phyloP scores from a whole-genome alignment of 2,797 vertebrate genomes.

The Trichosurus vulpecula region DNA sequence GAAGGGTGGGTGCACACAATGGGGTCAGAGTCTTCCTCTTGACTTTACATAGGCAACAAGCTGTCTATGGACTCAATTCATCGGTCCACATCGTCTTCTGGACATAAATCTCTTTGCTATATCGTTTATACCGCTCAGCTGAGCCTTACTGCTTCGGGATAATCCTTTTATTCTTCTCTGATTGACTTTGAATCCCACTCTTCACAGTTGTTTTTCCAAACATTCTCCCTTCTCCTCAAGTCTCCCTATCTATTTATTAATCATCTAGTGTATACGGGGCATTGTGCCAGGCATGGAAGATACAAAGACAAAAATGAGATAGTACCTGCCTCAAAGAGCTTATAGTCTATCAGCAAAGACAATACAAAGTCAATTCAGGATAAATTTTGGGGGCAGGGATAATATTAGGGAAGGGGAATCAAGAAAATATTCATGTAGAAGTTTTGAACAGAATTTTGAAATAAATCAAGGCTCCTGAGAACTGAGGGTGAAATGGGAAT shows the following conservation, averaged over 20 bases:
- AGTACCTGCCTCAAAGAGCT: background rate
- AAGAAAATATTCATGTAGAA: background rate
- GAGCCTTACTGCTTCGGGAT: background rate
- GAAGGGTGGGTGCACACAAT: too few species aligned
- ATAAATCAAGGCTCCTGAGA: background rate
- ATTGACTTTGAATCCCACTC: background rate
- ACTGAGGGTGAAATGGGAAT: background rate
- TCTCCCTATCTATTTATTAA: background rate
- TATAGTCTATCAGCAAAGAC: background rate
- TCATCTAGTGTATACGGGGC: background rate
- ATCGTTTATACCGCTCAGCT: background rate
- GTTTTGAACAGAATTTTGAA: background rate
- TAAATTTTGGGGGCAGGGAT: background rate
- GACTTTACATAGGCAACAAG: too few species aligned
- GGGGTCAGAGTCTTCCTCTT: too few species aligned
- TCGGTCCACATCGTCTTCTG: too few species aligned
- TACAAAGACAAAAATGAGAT: too few species aligned
- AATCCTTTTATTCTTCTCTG: background rate
- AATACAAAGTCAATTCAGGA: background rate
- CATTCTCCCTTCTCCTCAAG: background rate
- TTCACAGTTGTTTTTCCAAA: background rate
- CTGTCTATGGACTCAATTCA: too few species aligned
- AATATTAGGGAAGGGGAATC: background rate
- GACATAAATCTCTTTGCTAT: background rate
- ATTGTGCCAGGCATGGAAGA: too few species aligned